Percentiles rank a stretch among this genome's conserved stretches.
Evolutionary conservation across 1,140 invertebrate genomes (phyloP).

Genomic region (Microplitis demolitor): DNA sequence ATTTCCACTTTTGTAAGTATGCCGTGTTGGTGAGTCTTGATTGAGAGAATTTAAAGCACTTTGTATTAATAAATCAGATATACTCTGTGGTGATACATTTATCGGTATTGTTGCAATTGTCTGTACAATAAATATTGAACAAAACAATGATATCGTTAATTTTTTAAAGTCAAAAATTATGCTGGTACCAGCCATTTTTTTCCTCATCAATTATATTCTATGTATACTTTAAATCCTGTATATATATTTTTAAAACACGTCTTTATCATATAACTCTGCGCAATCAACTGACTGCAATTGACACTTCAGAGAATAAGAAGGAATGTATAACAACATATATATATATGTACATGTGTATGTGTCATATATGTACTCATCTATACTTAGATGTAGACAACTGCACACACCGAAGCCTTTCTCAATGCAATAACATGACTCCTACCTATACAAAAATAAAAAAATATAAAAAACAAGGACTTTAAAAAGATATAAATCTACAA

Average conservation of each 20-base stretch:
- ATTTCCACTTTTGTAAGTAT: slow-evolving; percentile 45
- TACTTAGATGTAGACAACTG: no score
- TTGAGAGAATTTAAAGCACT: slow-evolving; percentile 46
- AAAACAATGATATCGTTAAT: background rate
- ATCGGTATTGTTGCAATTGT: slow-evolving; percentile 18
- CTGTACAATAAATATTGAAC: background rate
- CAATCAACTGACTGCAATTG: background rate
- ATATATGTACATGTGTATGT: background rate
- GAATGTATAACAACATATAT: background rate
- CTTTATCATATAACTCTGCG: background rate
- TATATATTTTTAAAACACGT: background rate
- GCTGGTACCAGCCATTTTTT: slow-evolving; percentile 12
- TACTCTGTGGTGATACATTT: slow-evolving; percentile 33
- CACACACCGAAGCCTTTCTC: no score
- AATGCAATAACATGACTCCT: no score
- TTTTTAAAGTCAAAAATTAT: background rate
- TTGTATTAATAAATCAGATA: slow-evolving; percentile 36
- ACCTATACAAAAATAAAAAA: no score
- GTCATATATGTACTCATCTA: no score
- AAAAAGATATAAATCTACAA: no score
- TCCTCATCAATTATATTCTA: background rate
- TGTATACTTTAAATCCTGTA: background rate
- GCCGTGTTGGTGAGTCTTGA: slow-evolving; percentile 42
- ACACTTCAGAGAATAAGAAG: no score
- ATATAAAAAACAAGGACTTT: no score